Evolutionary conservation across 2,888 invertebrate genomes (phyloP), one percentile per base, ranked within the genome.

Genomic region (Ectemnius continuus): DNA sequence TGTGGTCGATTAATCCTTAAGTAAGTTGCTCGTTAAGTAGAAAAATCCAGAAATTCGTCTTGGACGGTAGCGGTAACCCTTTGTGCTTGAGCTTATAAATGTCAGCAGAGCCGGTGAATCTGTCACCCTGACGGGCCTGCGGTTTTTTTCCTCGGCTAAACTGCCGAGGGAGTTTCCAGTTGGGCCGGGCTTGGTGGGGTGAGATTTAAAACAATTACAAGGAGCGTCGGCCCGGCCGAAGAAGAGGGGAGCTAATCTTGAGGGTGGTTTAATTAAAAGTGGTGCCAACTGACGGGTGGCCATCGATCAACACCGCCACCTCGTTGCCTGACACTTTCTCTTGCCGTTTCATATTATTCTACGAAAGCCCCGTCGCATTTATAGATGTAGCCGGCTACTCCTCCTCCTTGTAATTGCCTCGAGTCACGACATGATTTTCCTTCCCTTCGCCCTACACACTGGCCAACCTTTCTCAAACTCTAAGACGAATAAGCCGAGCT

Each of bases 201-300:
- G 88, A 88, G 90, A 90, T 91, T 91, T 90, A 89, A 91, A 91
- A 91, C 90, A 91, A 91, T 90, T 90, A 90, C 88, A 89, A 87
- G 88, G 85, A 87, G 80, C 79, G 79, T 76, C 69, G 77, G 66
- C 65, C 46, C 13, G 13, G 58, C 13, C 18, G 75, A 79, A 80
- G 83, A 82, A 76, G 84, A 84, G 85, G 86, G 86, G 88, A 88
- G 88, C 90, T 90, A 90, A 90, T 91, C 90, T 90, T 88, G 90
- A 90, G 90, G 91, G 90, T 79, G 89, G 86, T 91, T 91, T 91
- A 91, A 91, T 91, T 91, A 91, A 91, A 91, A 91, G 90, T 90
- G 88, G 86, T 90, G 88, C 90, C 90, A 90, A 90, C 90, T 90
- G 90, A 90, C 90, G 90, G 89, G 89, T 88, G 87, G 88, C 90